Conservation (phyloP, 92 coral and sea anemone species). For the Virgularia gustaviana region DNA sequence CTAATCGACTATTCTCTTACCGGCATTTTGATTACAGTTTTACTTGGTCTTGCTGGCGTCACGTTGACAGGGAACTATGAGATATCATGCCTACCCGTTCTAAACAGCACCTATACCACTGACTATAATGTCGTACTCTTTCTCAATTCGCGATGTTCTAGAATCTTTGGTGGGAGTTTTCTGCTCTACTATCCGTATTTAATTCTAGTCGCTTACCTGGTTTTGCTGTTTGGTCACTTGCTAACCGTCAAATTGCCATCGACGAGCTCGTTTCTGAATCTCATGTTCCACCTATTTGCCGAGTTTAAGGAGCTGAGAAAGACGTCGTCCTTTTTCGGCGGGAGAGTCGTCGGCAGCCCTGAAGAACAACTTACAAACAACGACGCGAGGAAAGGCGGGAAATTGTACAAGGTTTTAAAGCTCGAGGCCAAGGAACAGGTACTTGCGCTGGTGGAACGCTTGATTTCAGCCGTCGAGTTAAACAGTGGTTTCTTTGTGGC, state of each 20-base stretch:
- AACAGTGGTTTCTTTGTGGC: conserved; percentile 21
- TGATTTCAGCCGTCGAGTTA: conserved; percentile 2
- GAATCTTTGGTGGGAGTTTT: conserved; percentile 37
- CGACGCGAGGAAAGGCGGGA: conserved; percentile 32
- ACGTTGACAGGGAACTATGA: conserved; percentile 18
- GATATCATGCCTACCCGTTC: conserved; percentile 15
- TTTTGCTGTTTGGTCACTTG: conserved; percentile 26
- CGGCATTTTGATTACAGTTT: conserved; percentile 22
- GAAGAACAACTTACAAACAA: conserved; percentile 20
- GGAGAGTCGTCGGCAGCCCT: conserved; percentile 16
- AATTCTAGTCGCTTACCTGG: conserved; percentile 18
- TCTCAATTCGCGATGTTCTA: conserved; percentile 31
- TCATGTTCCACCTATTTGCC: conserved; percentile 33
- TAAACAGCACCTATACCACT: conserved; percentile 4
- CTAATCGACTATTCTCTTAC: conserved; percentile 36
- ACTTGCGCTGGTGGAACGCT: conserved; percentile 24
- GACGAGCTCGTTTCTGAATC: conserved; percentile 24
- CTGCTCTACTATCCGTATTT: conserved; percentile 34
- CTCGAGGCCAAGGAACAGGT: conserved; percentile 28
- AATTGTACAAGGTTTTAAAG: conserved; percentile 16
- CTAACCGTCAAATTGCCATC: conserved; percentile 26
- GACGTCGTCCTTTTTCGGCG: conserved; percentile 24
- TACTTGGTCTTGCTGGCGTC: conserved; percentile 34
- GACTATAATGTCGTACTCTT: conserved; percentile 11
- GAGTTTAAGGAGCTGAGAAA: conserved; percentile 33